Conservation (phyloP, 2,113 vertebrate species). For the Oryzias curvinotus region DNA sequence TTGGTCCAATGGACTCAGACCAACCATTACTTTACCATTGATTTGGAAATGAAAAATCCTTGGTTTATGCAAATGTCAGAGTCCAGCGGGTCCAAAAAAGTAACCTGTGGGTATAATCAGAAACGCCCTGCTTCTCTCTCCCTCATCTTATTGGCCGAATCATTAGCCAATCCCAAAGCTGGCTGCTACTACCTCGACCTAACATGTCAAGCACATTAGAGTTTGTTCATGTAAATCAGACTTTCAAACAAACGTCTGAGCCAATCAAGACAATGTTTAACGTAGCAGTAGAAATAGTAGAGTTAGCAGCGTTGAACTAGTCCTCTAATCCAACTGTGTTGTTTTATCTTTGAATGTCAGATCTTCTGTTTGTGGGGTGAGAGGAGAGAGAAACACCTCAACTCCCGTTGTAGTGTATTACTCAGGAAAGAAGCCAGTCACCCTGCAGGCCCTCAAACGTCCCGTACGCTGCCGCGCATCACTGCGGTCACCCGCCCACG, state of each 20-base stretch:
- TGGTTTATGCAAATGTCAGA: slow-evolving; percentile 67
- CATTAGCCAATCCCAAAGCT: slow-evolving; percentile 56
- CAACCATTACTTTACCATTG: slow-evolving; percentile 44
- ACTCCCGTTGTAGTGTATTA: slow-evolving; percentile 15
- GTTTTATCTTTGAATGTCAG: slow-evolving; percentile 42
- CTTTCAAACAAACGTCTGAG: slow-evolving; percentile 25
- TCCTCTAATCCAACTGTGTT: slow-evolving; percentile 17
- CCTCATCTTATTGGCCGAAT: slow-evolving; percentile 47
- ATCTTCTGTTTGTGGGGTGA: slow-evolving; percentile 28
- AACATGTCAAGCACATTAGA: slow-evolving; percentile 54
- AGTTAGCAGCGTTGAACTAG: background rate
- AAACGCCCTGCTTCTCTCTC: slow-evolving; percentile 28
- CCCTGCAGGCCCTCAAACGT: slow-evolving; percentile 30
- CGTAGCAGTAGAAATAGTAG: slow-evolving; percentile 1
- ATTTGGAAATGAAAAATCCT: slow-evolving; percentile 34
- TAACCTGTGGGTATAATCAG: slow-evolving; percentile 63
- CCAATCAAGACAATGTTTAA: slow-evolving; percentile 51
- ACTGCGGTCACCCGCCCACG: slow-evolving; percentile 1
- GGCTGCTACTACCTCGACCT: slow-evolving; percentile 60
- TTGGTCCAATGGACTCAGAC: slow-evolving; percentile 37
- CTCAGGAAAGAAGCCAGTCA: slow-evolving; percentile 36
- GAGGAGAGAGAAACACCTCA: slow-evolving; percentile 29
- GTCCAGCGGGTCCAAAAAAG: slow-evolving; percentile 25
- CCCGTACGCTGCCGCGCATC: slow-evolving; percentile 35
- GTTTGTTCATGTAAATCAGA: slow-evolving; percentile 40